Base-by-base conservation (phyloP, 2,888 invertebrate species). In the Ditula angustiorana region DNA sequence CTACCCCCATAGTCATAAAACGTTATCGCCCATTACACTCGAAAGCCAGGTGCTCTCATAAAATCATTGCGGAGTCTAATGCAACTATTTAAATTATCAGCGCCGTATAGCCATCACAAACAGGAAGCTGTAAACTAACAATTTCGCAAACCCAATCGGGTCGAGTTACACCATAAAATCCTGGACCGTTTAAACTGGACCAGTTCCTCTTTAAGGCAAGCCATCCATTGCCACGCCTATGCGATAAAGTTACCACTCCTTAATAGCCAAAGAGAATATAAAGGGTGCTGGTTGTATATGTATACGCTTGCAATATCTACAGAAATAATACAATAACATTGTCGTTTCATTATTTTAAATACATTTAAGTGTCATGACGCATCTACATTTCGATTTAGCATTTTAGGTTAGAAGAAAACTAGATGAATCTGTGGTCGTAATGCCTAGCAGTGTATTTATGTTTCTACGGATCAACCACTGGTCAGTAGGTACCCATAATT, bases 401-500 rank as follows among this genome's bases (percentile, higher is more conserved):
- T n/a, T n/a, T n/a, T n/a, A n/a, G n/a, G n/a, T n/a, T n/a, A n/a
- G n/a, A n/a, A n/a, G n/a, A n/a, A n/a, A n/a, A n/a, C n/a, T n/a
- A n/a, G n/a, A n/a, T n/a, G 16, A 7, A 16, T 37, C 7, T 16
- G 16, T 41, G 41, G 19, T 19, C 13, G 37, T 41, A 41, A 10
- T 2, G 41, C 41, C 10, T 16, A 19, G 10, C 16, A 2, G 5
- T 7, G 16, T 37, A 16, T 35, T 1, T 35, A 37, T 37, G 35
- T 26, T 41, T 63, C 56, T 33, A 50, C 41, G 50, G 41, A 50
- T 56, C 10, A 16, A 16, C 24, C 37, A 23, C 41, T 52, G 56
- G 41, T 30, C 50, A 61, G 37, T 64, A 28, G 23, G 49, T 35
- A 57, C 37, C 63, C 67, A 65, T 64, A 67, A 70, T 65, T 62